A percentile compares a stretch with the other conserved stretches of the same genome.
Evolutionary conservation across 2,888 invertebrate species (phyloP).

Genomic region (Protophormia terraenovae): DNA sequence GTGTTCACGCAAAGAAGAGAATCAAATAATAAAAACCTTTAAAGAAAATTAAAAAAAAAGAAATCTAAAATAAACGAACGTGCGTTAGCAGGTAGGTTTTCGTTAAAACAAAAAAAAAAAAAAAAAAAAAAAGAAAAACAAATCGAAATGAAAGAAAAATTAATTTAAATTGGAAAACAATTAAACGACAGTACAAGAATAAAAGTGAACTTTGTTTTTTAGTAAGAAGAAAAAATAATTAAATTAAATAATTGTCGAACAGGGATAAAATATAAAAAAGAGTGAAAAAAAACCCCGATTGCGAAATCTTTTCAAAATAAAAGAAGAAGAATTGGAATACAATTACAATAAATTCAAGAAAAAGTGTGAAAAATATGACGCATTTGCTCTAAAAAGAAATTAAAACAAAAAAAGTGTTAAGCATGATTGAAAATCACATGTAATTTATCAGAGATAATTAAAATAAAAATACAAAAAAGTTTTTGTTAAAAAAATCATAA

Average conservation of each 20-base stretch:
- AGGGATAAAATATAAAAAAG: background rate
- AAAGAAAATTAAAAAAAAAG: slow-evolving; percentile 19
- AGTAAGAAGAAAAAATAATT: background rate
- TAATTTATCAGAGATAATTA: slow-evolving; percentile 12
- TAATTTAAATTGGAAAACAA: background rate
- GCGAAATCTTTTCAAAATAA: background rate
- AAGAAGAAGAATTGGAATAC: background rate
- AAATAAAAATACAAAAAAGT: background rate
- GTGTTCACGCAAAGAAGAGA: slow-evolving; percentile 9
- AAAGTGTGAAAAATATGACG: slow-evolving; percentile 49
- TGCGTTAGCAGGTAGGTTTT: slow-evolving; percentile 47
- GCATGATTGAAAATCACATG: slow-evolving; percentile 34
- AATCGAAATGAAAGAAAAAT: background rate
- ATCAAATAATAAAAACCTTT: slow-evolving; percentile 4
- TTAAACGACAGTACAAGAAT: background rate
- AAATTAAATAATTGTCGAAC: background rate
- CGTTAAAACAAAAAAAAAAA: background rate
- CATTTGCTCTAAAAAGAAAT: slow-evolving; percentile 35
- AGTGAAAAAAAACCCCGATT: slow-evolving; percentile 1
- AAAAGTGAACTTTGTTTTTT: background rate
- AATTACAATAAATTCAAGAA: background rate
- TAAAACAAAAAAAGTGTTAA: slow-evolving; percentile 14
- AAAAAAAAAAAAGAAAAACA: background rate
- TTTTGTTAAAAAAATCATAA: slow-evolving; percentile 4
- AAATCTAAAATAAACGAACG: slow-evolving; percentile 26